These are phyloP conservation scores for Perccottus glenii DNA, from an alignment of 2,113 vertebrate species.

Conservation along the genomic window DNA sequence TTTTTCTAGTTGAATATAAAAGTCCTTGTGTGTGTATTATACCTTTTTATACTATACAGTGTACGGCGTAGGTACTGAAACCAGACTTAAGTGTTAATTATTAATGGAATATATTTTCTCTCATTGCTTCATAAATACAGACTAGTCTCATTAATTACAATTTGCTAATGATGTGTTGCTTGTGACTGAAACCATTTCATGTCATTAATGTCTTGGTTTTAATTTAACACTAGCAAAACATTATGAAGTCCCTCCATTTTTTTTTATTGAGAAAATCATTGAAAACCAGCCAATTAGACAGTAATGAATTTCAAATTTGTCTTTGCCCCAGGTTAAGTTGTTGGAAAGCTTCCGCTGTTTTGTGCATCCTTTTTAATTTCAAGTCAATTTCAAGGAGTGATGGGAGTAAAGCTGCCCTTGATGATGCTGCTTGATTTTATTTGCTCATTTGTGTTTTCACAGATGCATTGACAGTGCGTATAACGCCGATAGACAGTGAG, in stretches of 20 bases:
- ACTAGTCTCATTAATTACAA: constrained; percentile 16
- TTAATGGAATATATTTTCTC: constrained; percentile 23
- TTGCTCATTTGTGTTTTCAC: constrained; percentile 10
- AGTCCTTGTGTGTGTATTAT: not conserved
- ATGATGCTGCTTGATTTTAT: not conserved
- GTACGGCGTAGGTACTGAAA: not conserved
- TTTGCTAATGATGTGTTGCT: not conserved
- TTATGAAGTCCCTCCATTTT: not conserved
- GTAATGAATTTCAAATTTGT: constrained; percentile 9
- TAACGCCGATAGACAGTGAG: constrained; percentile 7
- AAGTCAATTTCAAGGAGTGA: not conserved
- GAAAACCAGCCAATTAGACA: not conserved
- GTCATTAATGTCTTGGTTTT: constrained; percentile 5
- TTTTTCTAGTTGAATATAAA: too few relatives aligned
- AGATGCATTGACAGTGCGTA: constrained; percentile 10
- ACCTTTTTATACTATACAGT: not conserved
- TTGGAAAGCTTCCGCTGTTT: constrained; percentile 9
- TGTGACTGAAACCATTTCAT: not conserved
- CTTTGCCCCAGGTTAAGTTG: constrained; percentile 11
- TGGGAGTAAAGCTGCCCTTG: constrained; percentile 8
- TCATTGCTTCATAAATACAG: constrained; percentile 18
- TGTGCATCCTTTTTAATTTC: not conserved
- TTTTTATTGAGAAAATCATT: constrained; percentile 9
- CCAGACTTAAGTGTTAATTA: not conserved
- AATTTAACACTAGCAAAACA: constrained; percentile 19